Evolutionary conservation across 1,140 invertebrate genomes (phyloP).

Genomic region (Cydia fagiglandana): DNA sequence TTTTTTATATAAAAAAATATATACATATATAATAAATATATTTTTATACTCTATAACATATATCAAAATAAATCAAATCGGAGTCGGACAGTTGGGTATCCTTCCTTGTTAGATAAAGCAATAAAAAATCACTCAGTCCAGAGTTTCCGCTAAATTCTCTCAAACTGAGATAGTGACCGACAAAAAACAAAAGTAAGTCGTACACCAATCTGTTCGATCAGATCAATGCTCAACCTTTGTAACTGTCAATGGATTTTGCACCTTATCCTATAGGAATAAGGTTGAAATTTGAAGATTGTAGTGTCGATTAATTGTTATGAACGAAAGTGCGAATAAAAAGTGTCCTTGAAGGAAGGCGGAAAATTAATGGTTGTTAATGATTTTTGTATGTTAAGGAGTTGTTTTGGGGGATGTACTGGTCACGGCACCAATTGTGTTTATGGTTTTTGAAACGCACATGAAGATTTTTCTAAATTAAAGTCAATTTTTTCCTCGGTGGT

Average conservation of each 20-base stretch:
- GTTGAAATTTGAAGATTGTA: not conserved
- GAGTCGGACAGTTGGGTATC: too few relatives aligned
- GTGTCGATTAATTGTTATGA: not conserved
- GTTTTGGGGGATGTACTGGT: not conserved
- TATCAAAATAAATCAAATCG: too few relatives aligned
- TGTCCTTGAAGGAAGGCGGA: not conserved
- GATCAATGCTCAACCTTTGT: not conserved
- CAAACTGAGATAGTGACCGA: not conserved
- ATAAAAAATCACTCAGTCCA: too few relatives aligned
- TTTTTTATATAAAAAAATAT: too few relatives aligned
- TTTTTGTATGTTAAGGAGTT: not conserved
- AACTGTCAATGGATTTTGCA: not conserved
- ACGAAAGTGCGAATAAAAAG: not conserved
- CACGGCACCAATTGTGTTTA: not conserved
- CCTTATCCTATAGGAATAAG: not conserved
- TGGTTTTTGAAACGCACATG: not conserved
- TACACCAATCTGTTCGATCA: not conserved
- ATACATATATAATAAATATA: too few relatives aligned
- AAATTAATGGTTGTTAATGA: slow-evolving; percentile 4
- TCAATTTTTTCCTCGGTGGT: too few relatives aligned
- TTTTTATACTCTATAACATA: too few relatives aligned
- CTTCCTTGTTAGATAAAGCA: too few relatives aligned
- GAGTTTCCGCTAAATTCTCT: not conserved
- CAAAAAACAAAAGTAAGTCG: not conserved
- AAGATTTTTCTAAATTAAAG: not conserved